Base-by-base conservation (phyloP, 2,113 vertebrate species). In the Scomber scombrus region DNA sequence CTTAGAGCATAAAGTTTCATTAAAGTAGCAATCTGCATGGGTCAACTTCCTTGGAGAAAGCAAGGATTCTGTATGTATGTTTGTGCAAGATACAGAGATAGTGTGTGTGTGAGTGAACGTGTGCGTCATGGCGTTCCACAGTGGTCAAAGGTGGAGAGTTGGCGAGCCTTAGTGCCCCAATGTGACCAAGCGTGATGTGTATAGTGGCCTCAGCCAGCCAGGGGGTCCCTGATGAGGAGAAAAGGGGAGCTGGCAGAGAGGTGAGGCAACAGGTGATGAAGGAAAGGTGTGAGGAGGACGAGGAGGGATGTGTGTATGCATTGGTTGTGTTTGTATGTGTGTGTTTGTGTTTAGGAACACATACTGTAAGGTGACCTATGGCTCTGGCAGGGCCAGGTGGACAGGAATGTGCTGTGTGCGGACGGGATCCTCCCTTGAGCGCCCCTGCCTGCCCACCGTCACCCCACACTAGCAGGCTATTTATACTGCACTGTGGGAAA, bases 401-500 rank as follows among this genome's bases (percentile, higher is more conserved):
- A 88, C 56, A 81, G 91, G 93, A 95, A 95, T 94, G 90, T 93
- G 91, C 82, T 92, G 87, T 90, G 80, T 90, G 92, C 87, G 83
- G 87, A 91, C 82, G 91, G 86, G 93, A 94, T 93, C 89, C 87
- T 90, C 85, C 91, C 84, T 69, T 69, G 75, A 87, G 84, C 60
- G 60, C 82, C 89, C 89, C 84, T 71, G 87, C 79, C 84, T 90
- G 87, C 90, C 83, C 84, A 79, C 89, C 60, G 67, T 91, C 88
- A 88, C 89, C 91, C 85, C 88, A 90, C 90, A 90, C 88, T 83
- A 78, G 75, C 73, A 52, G 83, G 79, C 94, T 95, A 95, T 95
- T 95, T 95, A 95, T 95, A 95, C 75, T 87, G 51, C 72, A 45
- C 87, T 93, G 94, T 95, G 94, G 94, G 95, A 94, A 95, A 95